Evolutionary conservation across 2,113 vertebrate species (phyloP).

Genomic region (Colius striatus): DNA sequence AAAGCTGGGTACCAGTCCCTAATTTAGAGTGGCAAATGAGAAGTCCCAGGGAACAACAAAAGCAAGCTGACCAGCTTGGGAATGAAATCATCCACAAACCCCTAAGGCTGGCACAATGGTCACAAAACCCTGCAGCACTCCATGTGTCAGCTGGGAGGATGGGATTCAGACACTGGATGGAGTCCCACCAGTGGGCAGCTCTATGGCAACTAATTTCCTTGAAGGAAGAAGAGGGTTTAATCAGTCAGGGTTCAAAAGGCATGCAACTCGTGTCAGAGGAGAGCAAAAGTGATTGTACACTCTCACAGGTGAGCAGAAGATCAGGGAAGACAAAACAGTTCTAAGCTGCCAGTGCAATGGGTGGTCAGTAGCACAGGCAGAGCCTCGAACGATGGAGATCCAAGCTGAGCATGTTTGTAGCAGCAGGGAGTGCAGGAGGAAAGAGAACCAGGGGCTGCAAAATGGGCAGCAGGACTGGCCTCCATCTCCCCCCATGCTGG

Average conservation of each 20-base stretch:
- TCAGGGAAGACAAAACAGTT: constrained; percentile 53
- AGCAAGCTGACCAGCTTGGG: not conserved
- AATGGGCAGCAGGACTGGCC: not conserved
- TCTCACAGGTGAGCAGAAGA: constrained; percentile 58
- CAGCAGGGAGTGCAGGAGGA: not conserved
- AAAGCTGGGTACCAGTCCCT: not conserved
- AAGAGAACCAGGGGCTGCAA: not conserved
- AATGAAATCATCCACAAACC: not conserved
- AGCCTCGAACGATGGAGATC: not conserved
- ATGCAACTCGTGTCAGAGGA: constrained; percentile 38
- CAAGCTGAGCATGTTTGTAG: not conserved
- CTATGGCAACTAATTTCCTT: constrained; percentile 34
- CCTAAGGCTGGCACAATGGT: not conserved
- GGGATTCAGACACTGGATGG: not conserved
- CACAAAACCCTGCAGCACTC: not conserved
- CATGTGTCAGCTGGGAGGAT: constrained; percentile 20
- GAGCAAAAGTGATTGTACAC: constrained; percentile 16
- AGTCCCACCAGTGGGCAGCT: not conserved
- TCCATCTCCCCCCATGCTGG: not conserved
- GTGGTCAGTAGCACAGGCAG: not conserved
- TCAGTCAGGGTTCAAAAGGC: constrained; percentile 51
- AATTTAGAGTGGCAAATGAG: not conserved
- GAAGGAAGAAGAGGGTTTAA: constrained; percentile 31
- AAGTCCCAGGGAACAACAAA: not conserved
- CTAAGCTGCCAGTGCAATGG: constrained; percentile 43